Evolutionary conservation across 2,888 invertebrate genomes (phyloP).

Genomic region (Exephanes ischioxanthus): DNA sequence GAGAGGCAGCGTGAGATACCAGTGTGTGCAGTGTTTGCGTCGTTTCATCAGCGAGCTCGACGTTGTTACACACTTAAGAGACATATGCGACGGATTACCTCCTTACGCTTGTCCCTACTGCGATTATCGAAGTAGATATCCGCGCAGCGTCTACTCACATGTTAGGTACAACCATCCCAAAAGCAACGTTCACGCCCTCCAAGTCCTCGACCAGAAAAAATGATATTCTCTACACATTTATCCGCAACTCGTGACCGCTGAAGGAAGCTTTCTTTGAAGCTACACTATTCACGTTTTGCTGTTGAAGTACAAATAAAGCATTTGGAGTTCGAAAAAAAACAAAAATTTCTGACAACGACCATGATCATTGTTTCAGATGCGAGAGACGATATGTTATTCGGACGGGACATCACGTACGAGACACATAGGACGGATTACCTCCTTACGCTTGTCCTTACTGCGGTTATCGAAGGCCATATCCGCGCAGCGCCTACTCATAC

Average conservation of each 20-base stretch:
- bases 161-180: not conserved
- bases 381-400: no score
- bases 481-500: conserved; percentile 52
- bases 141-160: conserved; percentile 54
- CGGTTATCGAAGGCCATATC: conserved; percentile 74
- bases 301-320: no score
- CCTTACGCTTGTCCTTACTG: conserved; percentile 79
- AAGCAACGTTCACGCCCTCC: not conserved
- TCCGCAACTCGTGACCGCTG: not conserved
- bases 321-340: no score
- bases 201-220: not conserved
- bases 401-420: conserved; percentile 66
- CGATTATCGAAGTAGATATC: conserved; percentile 74
- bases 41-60: conserved; percentile 83
- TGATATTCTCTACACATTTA: not conserved
- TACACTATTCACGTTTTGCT: no score
- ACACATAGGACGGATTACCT: conserved; percentile 83
- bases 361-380: no score
- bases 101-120: conserved; percentile 79
- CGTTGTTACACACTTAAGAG: conserved; percentile 84
- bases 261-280: not conserved
- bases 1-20: conserved; percentile 7
- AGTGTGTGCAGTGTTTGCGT: conserved; percentile 83
- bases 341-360: no score
- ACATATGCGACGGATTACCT: conserved; percentile 83